Evolutionary conservation across 2,888 invertebrate genomes (phyloP), one percentile per base, ranked within the genome.

Genomic region (Quadriops clusia): DNA sequence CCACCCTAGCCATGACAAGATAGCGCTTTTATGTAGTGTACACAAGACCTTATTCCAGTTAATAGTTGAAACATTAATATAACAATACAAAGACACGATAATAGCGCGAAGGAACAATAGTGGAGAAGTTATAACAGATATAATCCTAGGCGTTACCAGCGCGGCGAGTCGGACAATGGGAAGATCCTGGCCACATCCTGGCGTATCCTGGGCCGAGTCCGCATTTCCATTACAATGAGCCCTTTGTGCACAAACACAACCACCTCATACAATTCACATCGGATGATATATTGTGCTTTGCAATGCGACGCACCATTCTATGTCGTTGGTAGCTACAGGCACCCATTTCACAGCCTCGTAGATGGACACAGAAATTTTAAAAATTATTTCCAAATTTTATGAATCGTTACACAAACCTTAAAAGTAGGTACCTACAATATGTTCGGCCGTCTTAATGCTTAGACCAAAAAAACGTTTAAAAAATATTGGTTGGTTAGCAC

Each of bases 261-360:
- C 26, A 38, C 45, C 44, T 48, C 44, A 44, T 44, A 46, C 43
- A 48, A 46, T 48, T 46, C 45, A 41, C 41, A 39, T 44, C 36
- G 40, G 36, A 37, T 44, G 45, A 43, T 45, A 40, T 46, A 48
- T 46, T 48, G 41, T 44, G 35, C 33, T 33, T 36, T n/a, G n/a
- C n/a, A n/a, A n/a, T n/a, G n/a, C n/a, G n/a, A 26, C 34, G 22
- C 28, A 9, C 18, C 17, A 17, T 32, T 26, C 17, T 17, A 23
- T 22, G 23, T 30, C 23, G 23, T 23, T 23, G n/a, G 24, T 23
- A 30, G 17, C 24, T 30, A 23, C 23, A 23, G 14, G 6, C 22
- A 30, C 30, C 30, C 5, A n/a, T n/a, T n/a, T n/a, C n/a, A n/a
- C n/a, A n/a, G n/a, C n/a, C n/a, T n/a, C n/a, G n/a, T n/a, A n/a